Base-by-base conservation (phyloP, 2,797 vertebrate species). In the Caiman crocodilus region DNA sequence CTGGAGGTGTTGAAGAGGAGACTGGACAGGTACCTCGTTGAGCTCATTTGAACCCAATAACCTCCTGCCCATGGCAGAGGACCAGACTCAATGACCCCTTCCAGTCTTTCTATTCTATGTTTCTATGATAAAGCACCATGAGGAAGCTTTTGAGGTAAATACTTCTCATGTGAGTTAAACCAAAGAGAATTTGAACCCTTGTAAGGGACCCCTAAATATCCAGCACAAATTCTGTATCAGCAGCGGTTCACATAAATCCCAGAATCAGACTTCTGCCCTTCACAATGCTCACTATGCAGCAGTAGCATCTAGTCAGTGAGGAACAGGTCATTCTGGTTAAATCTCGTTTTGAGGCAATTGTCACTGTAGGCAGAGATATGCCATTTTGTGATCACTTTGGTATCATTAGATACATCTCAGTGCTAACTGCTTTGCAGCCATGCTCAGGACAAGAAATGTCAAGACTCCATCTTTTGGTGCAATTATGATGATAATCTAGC, bases 321-420 rank as follows among this genome's bases (percentile, higher is more conserved):
- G 77, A 88, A 76, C 30, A 85, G 88, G 28, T 80, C 56, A 74
- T 96, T 96, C 35, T 73, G 21, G 42, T 73, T 73, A 42, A 73
- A 25, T 7, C 32, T 73, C 42, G 50, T 35, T 21, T 73, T 21
- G 5, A 25, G 69, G 14, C 32, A 42, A 50, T 25, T 93, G 82
- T 95, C 59, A 56, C 50, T 89, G 69, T 57, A 75, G 69, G 17
- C 18, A 57, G 76, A 65, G 76, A 96, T 78, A 89, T 88, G 95
- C 94, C 96, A 96, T 87, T 88, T 94, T 96, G 92, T 91, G 91
- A 90, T 94, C 94, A 74, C 20, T 35, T 91, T 96, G 94, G 63
- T 77, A 64, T 96, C 92, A 87, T 79, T 95, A 94, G 91, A 95
- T 94, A 50, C 90, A 93, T 85, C 89, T 93, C 89, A 78, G 93